Percentiles rank a stretch among this genome's conserved stretches.
phyloP scores from a whole-genome alignment of 2,888 invertebrate species.

The Rotaria sp. region DNA sequence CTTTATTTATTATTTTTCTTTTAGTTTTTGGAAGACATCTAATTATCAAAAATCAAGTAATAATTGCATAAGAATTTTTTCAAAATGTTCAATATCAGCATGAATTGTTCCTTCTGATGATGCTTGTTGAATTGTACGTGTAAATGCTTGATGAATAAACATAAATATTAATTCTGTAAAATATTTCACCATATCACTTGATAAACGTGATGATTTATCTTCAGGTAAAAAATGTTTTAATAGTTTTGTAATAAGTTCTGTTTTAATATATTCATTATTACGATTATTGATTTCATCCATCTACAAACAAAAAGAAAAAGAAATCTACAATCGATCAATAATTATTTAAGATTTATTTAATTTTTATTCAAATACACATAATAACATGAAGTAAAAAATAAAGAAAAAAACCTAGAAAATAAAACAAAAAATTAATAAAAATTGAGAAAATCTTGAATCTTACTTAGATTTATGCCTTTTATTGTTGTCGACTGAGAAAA shows the following conservation, averaged over 20 bases:
- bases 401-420: background rate
- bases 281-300: background rate
- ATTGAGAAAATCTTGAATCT: too few relatives aligned
- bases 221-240: conserved; percentile 22
- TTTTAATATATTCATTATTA: conserved; percentile 2
- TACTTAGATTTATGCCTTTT: background rate
- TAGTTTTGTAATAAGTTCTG: background rate
- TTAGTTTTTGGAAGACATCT: too few relatives aligned
- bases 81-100: background rate
- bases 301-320: background rate
- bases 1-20: too few relatives aligned
- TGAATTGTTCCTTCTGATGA: background rate
- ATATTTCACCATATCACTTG: conserved; percentile 25
- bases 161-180: conserved; percentile 2
- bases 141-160: conserved; percentile 1
- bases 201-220: conserved; percentile 19
- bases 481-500: background rate
- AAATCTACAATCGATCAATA: too few relatives aligned
- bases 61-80: conserved; percentile 27
- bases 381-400: background rate
- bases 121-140: conserved; percentile 13
- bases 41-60: conserved; percentile 1
- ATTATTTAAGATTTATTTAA: too few relatives aligned
- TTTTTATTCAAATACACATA: background rate
- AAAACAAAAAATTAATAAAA: too few relatives aligned